Conservation (phyloP, 2,113 vertebrate species). For the Accipiter cooperii region DNA sequence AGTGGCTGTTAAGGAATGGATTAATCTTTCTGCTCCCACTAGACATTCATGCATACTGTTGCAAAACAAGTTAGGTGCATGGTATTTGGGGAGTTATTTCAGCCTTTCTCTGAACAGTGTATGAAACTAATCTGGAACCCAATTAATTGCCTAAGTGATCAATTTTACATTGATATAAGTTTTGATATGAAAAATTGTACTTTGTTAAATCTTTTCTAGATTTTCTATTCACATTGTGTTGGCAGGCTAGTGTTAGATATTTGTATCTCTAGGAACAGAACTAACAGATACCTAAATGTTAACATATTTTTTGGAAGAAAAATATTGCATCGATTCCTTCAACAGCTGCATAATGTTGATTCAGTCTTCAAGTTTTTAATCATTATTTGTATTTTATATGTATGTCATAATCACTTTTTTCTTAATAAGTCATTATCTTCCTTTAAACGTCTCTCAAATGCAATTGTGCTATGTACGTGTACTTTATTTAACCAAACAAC, state of each 20-base stretch:
- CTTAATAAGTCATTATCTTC: not conserved
- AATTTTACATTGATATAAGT: not conserved
- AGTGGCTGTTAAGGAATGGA: not conserved
- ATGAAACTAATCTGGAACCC: not conserved
- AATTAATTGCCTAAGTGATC: not conserved
- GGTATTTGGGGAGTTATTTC: not conserved
- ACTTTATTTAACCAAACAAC: not conserved
- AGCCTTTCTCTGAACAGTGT: not conserved
- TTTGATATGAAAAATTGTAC: not conserved
- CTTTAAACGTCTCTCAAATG: not conserved
- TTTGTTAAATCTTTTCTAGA: not conserved
- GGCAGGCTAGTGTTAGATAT: not conserved
- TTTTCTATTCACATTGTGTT: not conserved
- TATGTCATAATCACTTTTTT: not conserved
- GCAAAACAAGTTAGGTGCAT: not conserved
- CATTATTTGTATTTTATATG: not conserved
- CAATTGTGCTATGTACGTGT: accelerated
- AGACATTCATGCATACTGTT: not conserved
- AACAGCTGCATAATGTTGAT: not conserved
- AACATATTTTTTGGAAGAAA: not conserved
- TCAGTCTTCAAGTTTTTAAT: not conserved
- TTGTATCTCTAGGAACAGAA: not conserved
- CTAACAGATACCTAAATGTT: not conserved
- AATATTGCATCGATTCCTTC: not conserved
- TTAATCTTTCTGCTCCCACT: not conserved